Base-by-base conservation (phyloP, 1,140 invertebrate genomes). In the Tetraneura akinire region DNA sequence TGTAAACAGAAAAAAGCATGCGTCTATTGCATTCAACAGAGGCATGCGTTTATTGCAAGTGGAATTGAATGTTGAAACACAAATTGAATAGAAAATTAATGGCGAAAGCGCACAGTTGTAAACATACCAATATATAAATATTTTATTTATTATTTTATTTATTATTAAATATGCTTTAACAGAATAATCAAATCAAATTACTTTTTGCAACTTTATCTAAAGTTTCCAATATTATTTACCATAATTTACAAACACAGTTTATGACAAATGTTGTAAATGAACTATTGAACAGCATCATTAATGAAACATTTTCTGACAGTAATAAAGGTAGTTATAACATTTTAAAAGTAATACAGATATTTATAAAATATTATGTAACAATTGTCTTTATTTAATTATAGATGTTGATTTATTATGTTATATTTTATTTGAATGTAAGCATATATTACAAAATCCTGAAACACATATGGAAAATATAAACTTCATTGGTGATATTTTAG, bases 171-270 rank as follows among this genome's bases (percentile, higher is more conserved):
- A 6, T 8, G 1, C n/a, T 45, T 42, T 55, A 57, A 42, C n/a
- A 78, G 74, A 62, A 5, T 29, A 32, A 47, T 62, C n/a, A 78
- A 45, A 45, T 60, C 9, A 78, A 78, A 47, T 62, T 78, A 32
- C 37, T 78, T 3, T 11, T 78, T 47, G 62, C 18, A 42, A 13
- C 9, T 62, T 26, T 78, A 29, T 32, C 29, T 29, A 78, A 78
- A 78, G 74, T 78, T 45, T 78, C 74, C 16, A 57, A 78, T 78
- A 47, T 78, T 78, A 78, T 78, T 9, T 78, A 62, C 13, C 74
- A 78, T 29, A 10, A 78, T 60, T 62, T 78, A 45, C 74, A 78
- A 78, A 78, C 62, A 18, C 37, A 78, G 8, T 78, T 78, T 78
- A 37, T 78, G 8, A 60, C 53, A 26, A 9, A 62, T 29, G 1